Base-by-base conservation (phyloP, 2,113 vertebrate genomes). In the Colossoma macropomum region DNA sequence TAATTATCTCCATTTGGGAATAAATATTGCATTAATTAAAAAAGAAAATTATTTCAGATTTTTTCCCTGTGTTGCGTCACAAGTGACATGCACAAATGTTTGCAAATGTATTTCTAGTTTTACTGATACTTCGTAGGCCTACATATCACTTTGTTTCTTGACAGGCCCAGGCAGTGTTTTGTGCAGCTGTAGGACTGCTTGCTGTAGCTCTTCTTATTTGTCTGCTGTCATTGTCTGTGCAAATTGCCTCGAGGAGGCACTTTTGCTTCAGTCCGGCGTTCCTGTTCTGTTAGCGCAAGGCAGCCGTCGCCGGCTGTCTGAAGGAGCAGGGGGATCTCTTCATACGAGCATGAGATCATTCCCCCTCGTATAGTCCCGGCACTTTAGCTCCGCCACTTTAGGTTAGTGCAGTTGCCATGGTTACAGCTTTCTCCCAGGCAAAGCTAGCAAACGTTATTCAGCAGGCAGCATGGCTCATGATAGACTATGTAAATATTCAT, bases 401-500 rank as follows among this genome's bases (percentile, higher is more conserved):
- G 60, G 76, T 50, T 66, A 63, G 30, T 13, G n/a, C 56, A 50
- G 79, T 81, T 73, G 68, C 79, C 71, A 81, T 81, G 59, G 69
- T 60, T 72, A 81, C 79, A 62, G 52, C 34, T 28, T 78, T 65
- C 41, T 68, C 62, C 0, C 76, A 66, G 23, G 63, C 21, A 48
- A 17, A 34, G 54, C 66, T 69, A 38, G 73, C 28, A 11, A 54
- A 75, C 28, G 16, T 54, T 75, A 28, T 52, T 48, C 45, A 52
- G 71, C 77, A 70, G 77, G 72, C 38, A 65, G 76, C n/a, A 27
- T 1, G 16, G 63, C 78, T n/a, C 45, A 10, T 79, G 63, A 79
- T 52, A 32, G 28, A 38, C 79, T 81, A 45, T 81, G 79, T 81
- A 81, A 81, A 81, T 81, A 80, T 80, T 71, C 78, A 80, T 38